These are phyloP conservation scores for Gallinago media DNA, from an alignment of 2,113 vertebrate genomes.

Conservation along the genomic window DNA sequence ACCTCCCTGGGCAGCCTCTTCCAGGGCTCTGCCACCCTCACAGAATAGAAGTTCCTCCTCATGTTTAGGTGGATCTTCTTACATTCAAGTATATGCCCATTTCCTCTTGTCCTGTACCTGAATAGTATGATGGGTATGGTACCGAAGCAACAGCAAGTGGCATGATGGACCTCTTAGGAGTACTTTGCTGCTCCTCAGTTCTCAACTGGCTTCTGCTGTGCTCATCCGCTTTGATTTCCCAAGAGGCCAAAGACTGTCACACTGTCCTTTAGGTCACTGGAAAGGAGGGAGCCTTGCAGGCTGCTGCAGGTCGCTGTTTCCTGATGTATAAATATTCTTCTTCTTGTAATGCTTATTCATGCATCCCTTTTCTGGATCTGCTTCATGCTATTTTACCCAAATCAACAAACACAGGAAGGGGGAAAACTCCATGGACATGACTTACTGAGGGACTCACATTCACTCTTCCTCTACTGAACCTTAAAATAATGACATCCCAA, in stretches of 20 bases:
- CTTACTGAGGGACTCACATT: background rate
- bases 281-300: background rate
- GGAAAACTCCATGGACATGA: accelerated
- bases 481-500: background rate
- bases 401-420: background rate
- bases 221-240: background rate
- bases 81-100: too few species aligned
- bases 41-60: too few species aligned
- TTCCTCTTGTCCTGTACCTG: background rate
- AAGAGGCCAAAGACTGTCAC: background rate
- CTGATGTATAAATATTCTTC: background rate
- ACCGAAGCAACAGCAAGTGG: background rate
- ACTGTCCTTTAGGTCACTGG: background rate
- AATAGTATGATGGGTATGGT: accelerated
- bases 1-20: too few species aligned
- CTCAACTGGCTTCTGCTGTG: background rate
- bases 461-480: background rate
- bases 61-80: too few species aligned
- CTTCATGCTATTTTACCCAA: background rate
- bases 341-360: background rate
- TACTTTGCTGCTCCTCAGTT: background rate
- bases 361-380: background rate
- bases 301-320: background rate
- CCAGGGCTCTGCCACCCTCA: too few species aligned
- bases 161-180: background rate